Evolutionary conservation across 1,140 invertebrate genomes (phyloP), one percentile per base, ranked within the genome.

Genomic region (Thaumetopoea pityocampa): DNA sequence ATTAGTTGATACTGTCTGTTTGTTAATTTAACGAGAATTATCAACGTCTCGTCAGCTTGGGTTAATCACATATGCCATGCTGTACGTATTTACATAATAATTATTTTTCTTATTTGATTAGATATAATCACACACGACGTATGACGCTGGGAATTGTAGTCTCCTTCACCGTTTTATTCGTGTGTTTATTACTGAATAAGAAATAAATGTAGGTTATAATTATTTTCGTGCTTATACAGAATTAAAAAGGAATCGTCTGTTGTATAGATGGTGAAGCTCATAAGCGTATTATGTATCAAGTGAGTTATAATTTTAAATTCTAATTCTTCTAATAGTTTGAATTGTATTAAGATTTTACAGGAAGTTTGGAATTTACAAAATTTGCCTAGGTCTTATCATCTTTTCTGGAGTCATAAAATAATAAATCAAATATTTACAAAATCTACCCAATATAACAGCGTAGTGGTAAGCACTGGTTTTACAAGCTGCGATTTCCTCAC

Each of bases 241-340:
- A 9, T 17, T 26, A 34, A 19, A 7, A 5, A 35, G 12, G 6
- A 36, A 10, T 36, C 9, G n/a, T 6, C 32, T 12, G 2, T 40
- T 22, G 16, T 30, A 7, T 26, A 27, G 3, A 73, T 73, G 69
- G 67, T 73, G 35, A 54, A 51, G 4, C 35, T 72, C 22, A 51
- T 29, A 0, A 59, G 52, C 33, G 51, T 76, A 33, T 18, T 72
- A 11, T 72, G 68, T 47, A 27, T 60, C 23, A 63, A 51, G 72
- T 73, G 50, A 66, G 72, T 68, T 35, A 3, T 26, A 17, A 1
- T 40, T 15, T 8, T 8, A 12, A 29, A 12, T 11, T 12, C 14
- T 29, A 29, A 5, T 24, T n/a, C 2, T 24, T n/a, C 9, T 8
- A 6, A 8, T 6, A 24, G 9, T 24, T 24, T 24, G 22, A 24